phyloP scores from a whole-genome alignment of 2,888 invertebrate genomes.

The Tetrapedia diversipes region DNA sequence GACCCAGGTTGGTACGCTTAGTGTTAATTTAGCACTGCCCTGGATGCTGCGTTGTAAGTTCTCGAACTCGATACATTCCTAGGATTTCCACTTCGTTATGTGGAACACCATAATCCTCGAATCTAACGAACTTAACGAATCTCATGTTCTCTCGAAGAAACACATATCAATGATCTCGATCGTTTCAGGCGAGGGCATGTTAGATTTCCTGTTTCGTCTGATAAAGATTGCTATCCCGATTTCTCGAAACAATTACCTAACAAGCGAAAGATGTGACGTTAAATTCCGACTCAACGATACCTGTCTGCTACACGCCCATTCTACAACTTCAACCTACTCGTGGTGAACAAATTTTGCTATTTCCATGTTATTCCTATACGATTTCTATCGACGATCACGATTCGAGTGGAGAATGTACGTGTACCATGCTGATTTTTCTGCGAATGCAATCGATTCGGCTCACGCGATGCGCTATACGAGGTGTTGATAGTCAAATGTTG shows the following conservation, averaged over 20 bases:
- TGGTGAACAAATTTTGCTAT: neutral
- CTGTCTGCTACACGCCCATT: neutral
- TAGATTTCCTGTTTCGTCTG: neutral
- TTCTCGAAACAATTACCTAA: neutral
- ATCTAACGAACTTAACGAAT: conserved; percentile 11
- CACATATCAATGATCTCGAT: conserved; percentile 6
- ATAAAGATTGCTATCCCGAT: neutral
- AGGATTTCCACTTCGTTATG: neutral
- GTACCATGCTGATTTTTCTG: conserved; percentile 32
- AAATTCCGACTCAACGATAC: neutral
- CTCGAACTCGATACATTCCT: neutral
- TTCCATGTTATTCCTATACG: neutral
- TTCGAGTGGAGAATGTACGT: neutral
- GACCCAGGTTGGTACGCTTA: too few relatives aligned
- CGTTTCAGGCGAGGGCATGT: neutral
- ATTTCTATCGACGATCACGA: neutral
- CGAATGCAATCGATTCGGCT: neutral
- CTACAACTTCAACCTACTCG: conserved; percentile 3
- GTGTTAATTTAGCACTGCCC: neutral
- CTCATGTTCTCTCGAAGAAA: neutral
- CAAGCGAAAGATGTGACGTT: too few relatives aligned
- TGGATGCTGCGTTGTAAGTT: neutral
- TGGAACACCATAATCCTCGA: neutral
- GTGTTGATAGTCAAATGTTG: too few relatives aligned
- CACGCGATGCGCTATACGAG: conserved; percentile 9